phyloP scores from a whole-genome alignment of 2,797 vertebrate species.

The Podarcis siculus region DNA sequence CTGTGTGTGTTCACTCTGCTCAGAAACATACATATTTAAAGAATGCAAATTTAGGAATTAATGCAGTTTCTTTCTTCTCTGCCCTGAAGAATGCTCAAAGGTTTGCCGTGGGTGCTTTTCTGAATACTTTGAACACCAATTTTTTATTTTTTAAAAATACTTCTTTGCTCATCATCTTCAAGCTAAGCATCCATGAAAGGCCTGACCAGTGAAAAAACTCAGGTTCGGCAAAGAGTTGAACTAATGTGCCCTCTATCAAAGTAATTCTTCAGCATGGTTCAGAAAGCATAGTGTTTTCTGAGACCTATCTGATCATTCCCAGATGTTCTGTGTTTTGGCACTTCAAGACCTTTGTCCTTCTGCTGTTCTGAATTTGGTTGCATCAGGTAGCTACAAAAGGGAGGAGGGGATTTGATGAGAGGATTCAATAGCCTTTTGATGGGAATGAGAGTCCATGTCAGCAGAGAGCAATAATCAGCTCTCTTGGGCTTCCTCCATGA shows the following conservation, averaged over 20 bases:
- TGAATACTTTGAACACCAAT: neutral
- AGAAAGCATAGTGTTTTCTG: neutral
- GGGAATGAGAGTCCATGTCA: slow-evolving; percentile 14
- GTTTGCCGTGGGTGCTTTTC: neutral
- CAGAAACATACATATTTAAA: slow-evolving; percentile 4
- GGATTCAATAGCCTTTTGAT: neutral
- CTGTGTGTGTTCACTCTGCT: neutral
- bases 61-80: neutral
- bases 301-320: slow-evolving; percentile 22
- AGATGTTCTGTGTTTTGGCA: neutral
- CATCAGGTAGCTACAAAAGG: neutral
- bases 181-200: neutral
- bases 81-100: neutral
- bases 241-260: neutral
- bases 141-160: neutral
- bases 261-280: neutral
- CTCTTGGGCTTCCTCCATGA: neutral
- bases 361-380: neutral
- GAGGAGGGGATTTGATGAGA: neutral
- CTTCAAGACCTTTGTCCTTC: neutral
- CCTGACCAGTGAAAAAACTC: neutral
- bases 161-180: neutral
- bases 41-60: neutral
- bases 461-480: neutral
- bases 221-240: neutral